phyloP scores from a whole-genome alignment of 2,888 invertebrate species.

The Argyresthia goedartella region DNA sequence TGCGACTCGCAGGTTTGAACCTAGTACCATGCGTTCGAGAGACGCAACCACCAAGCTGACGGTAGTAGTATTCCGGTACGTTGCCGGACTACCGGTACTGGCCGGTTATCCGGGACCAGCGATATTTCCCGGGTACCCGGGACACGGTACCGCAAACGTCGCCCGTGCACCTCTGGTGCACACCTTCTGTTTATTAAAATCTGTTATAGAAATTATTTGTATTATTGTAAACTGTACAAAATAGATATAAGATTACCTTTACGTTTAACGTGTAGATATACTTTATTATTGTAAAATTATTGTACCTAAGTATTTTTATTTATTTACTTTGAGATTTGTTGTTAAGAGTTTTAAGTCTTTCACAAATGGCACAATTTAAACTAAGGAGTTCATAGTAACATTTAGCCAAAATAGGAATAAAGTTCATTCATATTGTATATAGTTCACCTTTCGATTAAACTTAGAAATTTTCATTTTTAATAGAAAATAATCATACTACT shows the following conservation, averaged over 20 bases:
- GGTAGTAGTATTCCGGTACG: too few relatives aligned
- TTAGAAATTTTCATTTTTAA: constrained; percentile 27
- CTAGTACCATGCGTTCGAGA: not conserved
- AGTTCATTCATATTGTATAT: constrained; percentile 48
- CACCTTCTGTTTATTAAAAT: too few relatives aligned
- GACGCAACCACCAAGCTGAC: too few relatives aligned
- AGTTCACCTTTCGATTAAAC: constrained; percentile 41
- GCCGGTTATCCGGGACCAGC: too few relatives aligned
- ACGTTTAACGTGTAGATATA: constrained; percentile 45
- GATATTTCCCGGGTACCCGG: too few relatives aligned
- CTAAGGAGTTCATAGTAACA: constrained; percentile 60
- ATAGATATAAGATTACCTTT: constrained; percentile 46
- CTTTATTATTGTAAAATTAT: not conserved
- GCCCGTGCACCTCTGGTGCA: too few relatives aligned
- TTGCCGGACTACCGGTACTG: too few relatives aligned
- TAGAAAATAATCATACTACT: too few relatives aligned
- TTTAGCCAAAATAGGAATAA: constrained; percentile 67
- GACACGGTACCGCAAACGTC: too few relatives aligned
- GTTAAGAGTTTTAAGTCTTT: constrained; percentile 23
- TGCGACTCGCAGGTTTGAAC: constrained; percentile 33
- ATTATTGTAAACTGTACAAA: constrained; percentile 57
- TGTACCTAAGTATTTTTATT: constrained; percentile 12
- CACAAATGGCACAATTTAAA: constrained; percentile 61
- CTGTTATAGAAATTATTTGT: constrained; percentile 10
- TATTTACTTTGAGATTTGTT: constrained; percentile 17